Evolutionary conservation across 2,888 invertebrate species (phyloP).

Genomic region (Ochropleura plecta): DNA sequence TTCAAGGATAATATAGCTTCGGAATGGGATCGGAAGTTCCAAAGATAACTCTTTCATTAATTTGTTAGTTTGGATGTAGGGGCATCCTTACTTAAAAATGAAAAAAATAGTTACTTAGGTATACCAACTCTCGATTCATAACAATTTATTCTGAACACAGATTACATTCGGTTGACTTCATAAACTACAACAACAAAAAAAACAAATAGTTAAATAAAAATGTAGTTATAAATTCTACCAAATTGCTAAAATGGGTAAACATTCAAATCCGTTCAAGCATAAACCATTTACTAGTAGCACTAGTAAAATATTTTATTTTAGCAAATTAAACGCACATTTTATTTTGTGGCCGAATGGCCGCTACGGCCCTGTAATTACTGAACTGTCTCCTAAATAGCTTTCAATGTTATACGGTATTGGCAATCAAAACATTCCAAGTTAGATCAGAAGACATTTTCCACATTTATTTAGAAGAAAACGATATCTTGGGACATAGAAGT

Average conservation of each 20-base stretch:
- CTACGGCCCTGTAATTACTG: slow-evolving; percentile 34
- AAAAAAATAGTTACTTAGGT: background rate
- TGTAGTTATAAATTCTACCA: background rate
- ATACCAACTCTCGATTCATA: background rate
- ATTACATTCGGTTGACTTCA: background rate
- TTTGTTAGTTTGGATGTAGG: too few species aligned
- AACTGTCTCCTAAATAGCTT: slow-evolving; percentile 45
- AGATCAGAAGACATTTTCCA: slow-evolving; percentile 15
- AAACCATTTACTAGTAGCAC: slow-evolving; percentile 25
- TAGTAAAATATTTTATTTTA: slow-evolving; percentile 30
- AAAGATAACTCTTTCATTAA: background rate
- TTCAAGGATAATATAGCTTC: background rate
- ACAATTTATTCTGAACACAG: background rate
- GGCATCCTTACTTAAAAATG: background rate
- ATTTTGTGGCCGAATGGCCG: slow-evolving; percentile 23
- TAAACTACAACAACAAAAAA: background rate
- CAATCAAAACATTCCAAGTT: slow-evolving; percentile 45
- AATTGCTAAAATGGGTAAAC: slow-evolving; percentile 13
- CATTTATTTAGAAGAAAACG: slow-evolving; percentile 23
- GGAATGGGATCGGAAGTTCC: background rate
- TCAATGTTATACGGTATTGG: slow-evolving; percentile 53
- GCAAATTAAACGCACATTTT: slow-evolving; percentile 37
- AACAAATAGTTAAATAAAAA: background rate
- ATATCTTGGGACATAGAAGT: background rate
- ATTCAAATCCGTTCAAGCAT: slow-evolving; percentile 22